Base-by-base conservation (phyloP, 1,140 invertebrate genomes). In the Pteromalus puparum region DNA sequence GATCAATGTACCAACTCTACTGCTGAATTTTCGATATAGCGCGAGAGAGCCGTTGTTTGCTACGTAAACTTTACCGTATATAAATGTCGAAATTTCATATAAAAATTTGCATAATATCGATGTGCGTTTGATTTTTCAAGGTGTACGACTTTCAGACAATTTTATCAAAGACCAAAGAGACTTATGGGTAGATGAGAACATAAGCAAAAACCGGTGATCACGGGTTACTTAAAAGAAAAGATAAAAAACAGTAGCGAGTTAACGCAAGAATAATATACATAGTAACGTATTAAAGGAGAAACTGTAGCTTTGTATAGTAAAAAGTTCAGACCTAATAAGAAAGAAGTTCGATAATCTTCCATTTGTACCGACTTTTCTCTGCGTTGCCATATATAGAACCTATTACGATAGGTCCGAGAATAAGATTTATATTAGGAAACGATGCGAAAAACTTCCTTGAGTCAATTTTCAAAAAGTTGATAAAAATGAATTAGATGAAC, bases 271-370 rank as follows among this genome's bases (percentile, higher is more conserved):
- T 61, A 21, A 61, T 61, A 61, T 61, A 34, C 6, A 61, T n/a
- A 61, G 21, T 61, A 61, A 61, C 53, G 21, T 7, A n/a, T n/a
- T n/a, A n/a, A 61, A n/a, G 1, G 53, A 61, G 53, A 83, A 61
- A 48, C 18, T 53, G 4, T 80, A 84, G 77, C 15, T 46, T 67
- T 81, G 10, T 42, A n/a, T n/a, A 76, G 65, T 53, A 70, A 4
- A 46, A 26, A 77, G n/a, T 53, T 28, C 65, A 85, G 38, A 83
- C 81, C 30, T 77, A 84, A 77, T 81, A 34, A 34, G 53, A 75
- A 80, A 74, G 21, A 81, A 76, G 78, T 85, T 85, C 84, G 84
- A 81, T 85, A 85, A 70, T 81, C 78, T 81, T 85, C 84, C 78
- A 85, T 81, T 77, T 85, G 24, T 81, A 81, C 30, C 24, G 24